Percentiles rank a stretch among this genome's conserved stretches.
Evolutionary conservation across 2,113 vertebrate species (phyloP).

Genomic region (Myotis lucifugus): DNA sequence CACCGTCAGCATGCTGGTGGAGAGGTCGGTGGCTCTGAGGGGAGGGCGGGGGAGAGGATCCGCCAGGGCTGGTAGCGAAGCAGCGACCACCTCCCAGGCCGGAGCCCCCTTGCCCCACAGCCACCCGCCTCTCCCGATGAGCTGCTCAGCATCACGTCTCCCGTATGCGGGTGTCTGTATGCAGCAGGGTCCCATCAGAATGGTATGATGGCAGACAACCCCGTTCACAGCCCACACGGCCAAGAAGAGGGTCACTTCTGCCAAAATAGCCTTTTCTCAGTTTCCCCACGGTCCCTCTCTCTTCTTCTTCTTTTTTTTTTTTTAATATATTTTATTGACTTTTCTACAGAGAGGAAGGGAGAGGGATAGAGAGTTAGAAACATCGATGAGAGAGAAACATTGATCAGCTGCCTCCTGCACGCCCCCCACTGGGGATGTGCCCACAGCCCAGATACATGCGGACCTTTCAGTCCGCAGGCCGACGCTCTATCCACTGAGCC

Average conservation of each 20-base stretch:
- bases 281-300: background rate
- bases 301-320: background rate
- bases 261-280: background rate
- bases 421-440: too few species aligned
- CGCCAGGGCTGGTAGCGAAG: background rate
- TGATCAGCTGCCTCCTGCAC: too few species aligned
- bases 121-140: background rate
- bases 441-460: too few species aligned
- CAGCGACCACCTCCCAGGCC: background rate
- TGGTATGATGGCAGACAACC: background rate
- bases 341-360: too few species aligned
- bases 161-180: accelerated
- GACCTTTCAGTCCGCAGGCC: too few species aligned
- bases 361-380: too few species aligned
- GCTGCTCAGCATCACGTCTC: background rate
- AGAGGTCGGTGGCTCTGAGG: constrained; percentile 82
- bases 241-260: background rate
- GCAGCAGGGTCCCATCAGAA: background rate
- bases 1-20: constrained; percentile 74
- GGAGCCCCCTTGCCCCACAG: background rate
- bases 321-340: background rate
- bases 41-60: accelerated
- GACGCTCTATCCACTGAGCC: too few species aligned
- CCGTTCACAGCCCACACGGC: background rate
- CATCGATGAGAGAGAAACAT: too few species aligned